A percentile compares a stretch with the other conserved stretches of the same genome.
Conservation (phyloP, 1,140 invertebrate genomes). For the Saccostrea echinata region DNA sequence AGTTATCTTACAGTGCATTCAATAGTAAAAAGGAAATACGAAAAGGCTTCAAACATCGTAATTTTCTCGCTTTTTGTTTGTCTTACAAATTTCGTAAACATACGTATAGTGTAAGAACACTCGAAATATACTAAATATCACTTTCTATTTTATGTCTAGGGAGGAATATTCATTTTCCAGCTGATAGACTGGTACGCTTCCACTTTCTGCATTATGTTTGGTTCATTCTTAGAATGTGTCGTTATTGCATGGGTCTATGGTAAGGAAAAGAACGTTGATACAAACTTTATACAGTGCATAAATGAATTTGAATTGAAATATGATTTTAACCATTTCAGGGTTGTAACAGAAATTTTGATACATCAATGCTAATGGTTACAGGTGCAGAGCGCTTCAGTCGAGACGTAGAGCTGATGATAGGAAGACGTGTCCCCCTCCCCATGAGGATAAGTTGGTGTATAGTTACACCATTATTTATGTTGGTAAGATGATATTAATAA, state of each 20-base stretch:
- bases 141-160: conserved; percentile 63
- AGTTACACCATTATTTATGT: conserved; percentile 54
- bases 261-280: conserved; percentile 40
- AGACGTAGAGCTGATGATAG: conserved; percentile 66
- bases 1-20: too few species aligned
- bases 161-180: conserved; percentile 90
- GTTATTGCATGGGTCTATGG: conserved; percentile 75
- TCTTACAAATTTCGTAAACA: too few species aligned
- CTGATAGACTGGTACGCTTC: conserved; percentile 91
- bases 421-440: conserved; percentile 45
- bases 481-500: conserved; percentile 51
- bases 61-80: too few species aligned
- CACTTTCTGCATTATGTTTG: conserved; percentile 89
- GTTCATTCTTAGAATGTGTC: conserved; percentile 83
- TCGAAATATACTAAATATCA: background rate
- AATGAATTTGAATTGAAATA: background rate
- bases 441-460: conserved; percentile 59
- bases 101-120: too few species aligned
- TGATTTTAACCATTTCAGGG: background rate
- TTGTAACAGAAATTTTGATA: background rate
- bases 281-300: background rate
- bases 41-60: too few species aligned
- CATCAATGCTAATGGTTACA: conserved; percentile 11
- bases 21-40: too few species aligned
- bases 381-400: conserved; percentile 60